These are phyloP conservation scores for Drosophila kambysellisi DNA, from an alignment of 2,888 invertebrate genomes.

Conservation along the genomic window DNA sequence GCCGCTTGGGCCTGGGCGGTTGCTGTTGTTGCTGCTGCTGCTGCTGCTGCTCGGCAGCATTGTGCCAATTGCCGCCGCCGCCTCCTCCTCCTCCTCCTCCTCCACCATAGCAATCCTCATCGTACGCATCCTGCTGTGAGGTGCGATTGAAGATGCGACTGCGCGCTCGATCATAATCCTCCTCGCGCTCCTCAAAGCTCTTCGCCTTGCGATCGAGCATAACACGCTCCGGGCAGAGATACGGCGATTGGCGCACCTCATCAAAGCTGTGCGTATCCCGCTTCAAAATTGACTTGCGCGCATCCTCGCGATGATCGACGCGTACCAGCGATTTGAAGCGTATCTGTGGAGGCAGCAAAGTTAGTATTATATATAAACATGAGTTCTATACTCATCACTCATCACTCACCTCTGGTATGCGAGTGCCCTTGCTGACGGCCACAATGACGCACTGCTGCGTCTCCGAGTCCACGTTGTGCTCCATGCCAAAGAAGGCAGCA, in stretches of 20 bases:
- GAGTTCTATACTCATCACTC: too few relatives aligned
- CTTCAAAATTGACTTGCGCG: slow-evolving; percentile 92
- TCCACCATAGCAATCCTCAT: slow-evolving; percentile 66
- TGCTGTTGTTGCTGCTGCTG: slow-evolving; percentile 65
- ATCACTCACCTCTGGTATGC: slow-evolving; percentile 84
- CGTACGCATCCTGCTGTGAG: slow-evolving; percentile 72
- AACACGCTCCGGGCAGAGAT: slow-evolving; percentile 88
- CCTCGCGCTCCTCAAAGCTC: slow-evolving; percentile 96
- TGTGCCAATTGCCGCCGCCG: slow-evolving; percentile 66
- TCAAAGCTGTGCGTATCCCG: slow-evolving; percentile 93
- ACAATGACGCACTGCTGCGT: slow-evolving; percentile 93
- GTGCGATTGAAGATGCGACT: slow-evolving; percentile 91
- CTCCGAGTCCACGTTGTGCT: slow-evolving; percentile 95
- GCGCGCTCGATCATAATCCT: slow-evolving; percentile 94
- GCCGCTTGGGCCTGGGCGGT: slow-evolving; percentile 75
- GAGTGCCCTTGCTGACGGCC: slow-evolving; percentile 89
- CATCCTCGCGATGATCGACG: slow-evolving; percentile 89
- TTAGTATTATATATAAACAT: neutral
- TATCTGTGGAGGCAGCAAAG: slow-evolving; percentile 83
- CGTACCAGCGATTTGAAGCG: slow-evolving; percentile 90
- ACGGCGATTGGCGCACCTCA: slow-evolving; percentile 87
- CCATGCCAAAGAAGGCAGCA: slow-evolving; percentile 96
- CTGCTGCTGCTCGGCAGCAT: slow-evolving; percentile 67
- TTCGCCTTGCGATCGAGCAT: slow-evolving; percentile 90
- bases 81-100: slow-evolving; percentile 48